Base-by-base conservation (phyloP, 2,888 invertebrate species). In the Eupsilia transversa region DNA sequence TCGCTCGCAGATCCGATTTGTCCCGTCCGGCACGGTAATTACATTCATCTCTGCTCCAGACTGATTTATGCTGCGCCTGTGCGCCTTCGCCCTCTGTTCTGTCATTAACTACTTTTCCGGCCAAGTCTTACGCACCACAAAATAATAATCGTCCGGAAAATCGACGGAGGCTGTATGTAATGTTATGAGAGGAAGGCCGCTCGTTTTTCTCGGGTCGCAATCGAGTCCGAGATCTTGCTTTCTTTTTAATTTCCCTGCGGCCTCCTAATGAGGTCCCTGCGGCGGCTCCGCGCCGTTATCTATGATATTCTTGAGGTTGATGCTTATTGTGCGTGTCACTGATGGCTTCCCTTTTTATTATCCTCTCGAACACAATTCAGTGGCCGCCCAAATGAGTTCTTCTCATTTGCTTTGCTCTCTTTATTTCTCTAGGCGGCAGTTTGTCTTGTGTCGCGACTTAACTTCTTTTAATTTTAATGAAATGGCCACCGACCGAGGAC, bases 181-280 rank as follows among this genome's bases (percentile, higher is more conserved):
- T 95, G 96, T 96, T 96, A 96, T 95, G 95, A 95, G 96, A 94
- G 94, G 94, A 94, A 94, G 94, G 93, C 91, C 93, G 92, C 90
- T 91, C 94, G 94, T 94, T 95, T 95, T 92, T 94, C 94, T 94
- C 92, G 91, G 91, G 92, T 91, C 93, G 94, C 95, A 95, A 95
- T 96, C 94, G 96, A 95, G 96, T 96, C 96, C 96, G 94, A 96
- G 95, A 93, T 95, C 94, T 96, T 96, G 96, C 93, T 96, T 96
- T 96, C 96, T 96, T 96, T 96, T 96, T 96, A 96, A 96, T 96
- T 96, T 96, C 96, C 96, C 96, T 94, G 94, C 95, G 96, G 96
- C 92, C 95, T 94, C 95, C 96, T 96, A 96, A 96, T 96, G 96
- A 96, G 95, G 93, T 95, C 96, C 94, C 95, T 90, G 91, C 92